These are phyloP conservation scores for Ammodytes dubius DNA, from an alignment of 2,113 vertebrate genomes.

Conservation along the genomic window DNA sequence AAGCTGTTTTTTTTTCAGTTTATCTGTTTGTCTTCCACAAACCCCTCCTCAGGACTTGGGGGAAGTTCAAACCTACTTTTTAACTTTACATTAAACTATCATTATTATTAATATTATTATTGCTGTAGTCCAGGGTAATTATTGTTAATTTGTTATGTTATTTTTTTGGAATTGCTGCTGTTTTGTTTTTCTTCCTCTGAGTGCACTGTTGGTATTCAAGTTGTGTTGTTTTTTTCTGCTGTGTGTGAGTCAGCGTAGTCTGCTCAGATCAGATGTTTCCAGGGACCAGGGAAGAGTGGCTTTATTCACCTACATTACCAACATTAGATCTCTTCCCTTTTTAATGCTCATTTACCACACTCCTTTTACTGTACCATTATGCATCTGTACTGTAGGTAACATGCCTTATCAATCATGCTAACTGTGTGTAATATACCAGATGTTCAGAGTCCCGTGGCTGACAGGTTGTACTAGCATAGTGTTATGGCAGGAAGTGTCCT, in stretches of 20 bases:
- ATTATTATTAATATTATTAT: conserved; percentile 41
- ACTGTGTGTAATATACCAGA: conserved; percentile 32
- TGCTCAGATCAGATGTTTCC: conserved; percentile 48
- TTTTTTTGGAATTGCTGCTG: conserved; percentile 72
- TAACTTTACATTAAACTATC: conserved; percentile 33
- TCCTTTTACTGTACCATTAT: conserved; percentile 31
- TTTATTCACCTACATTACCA: conserved; percentile 18
- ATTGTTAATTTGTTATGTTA: conserved; percentile 43
- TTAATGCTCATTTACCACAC: conserved; percentile 30
- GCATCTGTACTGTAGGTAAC: conserved; percentile 57
- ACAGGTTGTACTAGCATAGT: conserved; percentile 28
- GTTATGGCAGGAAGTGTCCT: conserved; percentile 20
- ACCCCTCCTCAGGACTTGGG: conserved; percentile 9
- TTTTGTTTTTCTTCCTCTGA: conserved; percentile 56
- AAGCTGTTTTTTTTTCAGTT: conserved; percentile 16
- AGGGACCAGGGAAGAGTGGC: conserved; percentile 50
- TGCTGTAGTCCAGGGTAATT: conserved; percentile 53
- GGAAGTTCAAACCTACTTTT: conserved; percentile 34
- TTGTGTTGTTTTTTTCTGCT: conserved; percentile 46
- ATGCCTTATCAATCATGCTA: conserved; percentile 4
- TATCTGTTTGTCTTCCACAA: conserved; percentile 66
- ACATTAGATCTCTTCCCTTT: conserved; percentile 27
- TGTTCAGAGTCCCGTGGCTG: neutral
- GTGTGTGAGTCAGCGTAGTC: conserved; percentile 26
- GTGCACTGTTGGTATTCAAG: conserved; percentile 69